phyloP scores from a whole-genome alignment of 2,888 invertebrate genomes.

The Imbricaverruca yamaguchii region DNA sequence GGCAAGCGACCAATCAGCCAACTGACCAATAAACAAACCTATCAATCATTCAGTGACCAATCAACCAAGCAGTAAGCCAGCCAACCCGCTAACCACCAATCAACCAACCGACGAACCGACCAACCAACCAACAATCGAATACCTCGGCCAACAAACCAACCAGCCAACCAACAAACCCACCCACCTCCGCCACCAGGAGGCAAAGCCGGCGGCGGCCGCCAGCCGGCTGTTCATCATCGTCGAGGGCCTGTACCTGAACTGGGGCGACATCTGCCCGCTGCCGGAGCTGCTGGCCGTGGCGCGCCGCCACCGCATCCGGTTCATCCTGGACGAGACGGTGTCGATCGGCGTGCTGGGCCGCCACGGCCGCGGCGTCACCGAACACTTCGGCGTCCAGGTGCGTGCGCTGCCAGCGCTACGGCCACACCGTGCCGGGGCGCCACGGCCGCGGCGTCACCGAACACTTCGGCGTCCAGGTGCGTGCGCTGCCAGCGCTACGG shows the following conservation, averaged over 20 bases:
- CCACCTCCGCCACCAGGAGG: constrained; percentile 46
- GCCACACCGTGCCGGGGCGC: constrained; percentile 59
- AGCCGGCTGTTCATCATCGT: constrained; percentile 68
- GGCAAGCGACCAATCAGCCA: no score
- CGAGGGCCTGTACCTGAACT: constrained; percentile 88
- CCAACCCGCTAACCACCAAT: no score
- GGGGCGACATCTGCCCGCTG: constrained; percentile 81
- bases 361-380: constrained; percentile 77
- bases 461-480: constrained; percentile 60
- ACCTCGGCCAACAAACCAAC: no score
- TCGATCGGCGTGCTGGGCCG: constrained; percentile 82
- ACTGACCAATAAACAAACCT: no score
- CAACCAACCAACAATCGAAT: no score
- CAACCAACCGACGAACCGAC: no score
- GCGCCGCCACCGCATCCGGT: constrained; percentile 74
- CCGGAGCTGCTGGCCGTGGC: constrained; percentile 71
- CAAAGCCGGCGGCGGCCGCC: constrained; percentile 56
- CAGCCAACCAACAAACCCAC: no score
- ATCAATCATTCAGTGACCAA: no score
- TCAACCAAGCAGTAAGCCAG: no score
- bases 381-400: constrained; percentile 65
- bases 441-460: constrained; percentile 83
- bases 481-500: no score
- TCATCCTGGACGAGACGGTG: constrained; percentile 88
- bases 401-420: no score